Percentiles rank a stretch among this genome's conserved stretches.
Conservation (phyloP, 2,113 vertebrate species). For the Haplotaxodon microlepis region DNA sequence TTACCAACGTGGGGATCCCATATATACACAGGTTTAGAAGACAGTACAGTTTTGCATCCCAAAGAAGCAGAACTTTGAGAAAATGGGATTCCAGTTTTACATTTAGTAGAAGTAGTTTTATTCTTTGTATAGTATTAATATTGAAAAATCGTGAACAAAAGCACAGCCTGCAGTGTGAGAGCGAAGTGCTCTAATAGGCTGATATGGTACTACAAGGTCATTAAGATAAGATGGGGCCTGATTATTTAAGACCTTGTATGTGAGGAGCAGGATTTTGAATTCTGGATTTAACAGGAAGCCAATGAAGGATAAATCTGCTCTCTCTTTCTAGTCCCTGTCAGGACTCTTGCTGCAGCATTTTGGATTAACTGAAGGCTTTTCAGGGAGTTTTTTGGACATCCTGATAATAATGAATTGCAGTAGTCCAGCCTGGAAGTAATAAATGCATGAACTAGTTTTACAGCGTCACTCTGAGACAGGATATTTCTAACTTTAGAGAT, state of each 20-base stretch:
- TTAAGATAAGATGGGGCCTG: background rate
- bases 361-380: accelerated
- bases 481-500: background rate
- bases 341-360: background rate
- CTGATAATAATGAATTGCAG: background rate
- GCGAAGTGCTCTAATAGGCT: background rate
- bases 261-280: background rate
- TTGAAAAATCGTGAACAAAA: background rate
- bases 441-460: background rate
- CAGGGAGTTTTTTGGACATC: accelerated
- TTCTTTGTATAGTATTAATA: background rate
- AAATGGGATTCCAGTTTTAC: background rate
- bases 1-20: background rate
- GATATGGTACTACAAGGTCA: background rate
- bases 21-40: background rate
- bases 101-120: background rate
- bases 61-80: background rate
- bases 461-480: background rate
- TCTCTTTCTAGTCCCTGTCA: background rate
- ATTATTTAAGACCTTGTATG: background rate
- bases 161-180: accelerated
- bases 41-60: background rate
- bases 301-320: background rate
- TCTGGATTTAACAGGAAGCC: background rate
- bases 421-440: background rate